Percentiles rank a stretch among this genome's conserved stretches.
Conservation (phyloP, 2,113 vertebrate species). For the Dendrocopos noguchii region DNA sequence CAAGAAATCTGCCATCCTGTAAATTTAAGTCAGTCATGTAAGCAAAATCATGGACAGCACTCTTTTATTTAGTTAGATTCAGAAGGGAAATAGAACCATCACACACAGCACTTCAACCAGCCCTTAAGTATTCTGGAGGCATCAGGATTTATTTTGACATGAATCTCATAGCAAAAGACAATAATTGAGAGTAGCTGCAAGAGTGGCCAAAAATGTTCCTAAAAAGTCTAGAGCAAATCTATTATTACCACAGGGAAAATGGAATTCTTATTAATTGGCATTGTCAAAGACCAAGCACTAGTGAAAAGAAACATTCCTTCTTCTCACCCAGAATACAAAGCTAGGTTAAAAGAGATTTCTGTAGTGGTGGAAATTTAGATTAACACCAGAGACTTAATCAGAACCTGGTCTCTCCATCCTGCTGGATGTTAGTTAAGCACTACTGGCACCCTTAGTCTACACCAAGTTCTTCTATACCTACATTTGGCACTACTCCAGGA, state of each 20-base stretch:
- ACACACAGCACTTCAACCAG: not conserved
- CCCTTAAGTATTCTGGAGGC: not conserved
- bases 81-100: not conserved
- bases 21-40: not conserved
- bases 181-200: not conserved
- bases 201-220: not conserved
- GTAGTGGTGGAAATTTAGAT: not conserved
- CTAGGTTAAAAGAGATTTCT: not conserved
- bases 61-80: not conserved
- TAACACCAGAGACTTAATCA: not conserved
- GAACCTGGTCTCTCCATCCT: not conserved
- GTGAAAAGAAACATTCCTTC: not conserved
- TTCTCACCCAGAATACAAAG: not conserved
- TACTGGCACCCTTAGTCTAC: not conserved
- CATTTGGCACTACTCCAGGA: not conserved
- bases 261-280: not conserved
- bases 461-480: not conserved
- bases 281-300: not conserved
- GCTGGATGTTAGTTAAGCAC: not conserved
- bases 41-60: not conserved
- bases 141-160: not conserved
- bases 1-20: not conserved
- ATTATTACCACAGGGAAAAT: not conserved
- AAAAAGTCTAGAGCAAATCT: not conserved
- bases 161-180: conserved; percentile 1